These are phyloP conservation scores for Chrysomela aeneicollis DNA, from an alignment of 2,888 invertebrate genomes.

Conservation along the genomic window DNA sequence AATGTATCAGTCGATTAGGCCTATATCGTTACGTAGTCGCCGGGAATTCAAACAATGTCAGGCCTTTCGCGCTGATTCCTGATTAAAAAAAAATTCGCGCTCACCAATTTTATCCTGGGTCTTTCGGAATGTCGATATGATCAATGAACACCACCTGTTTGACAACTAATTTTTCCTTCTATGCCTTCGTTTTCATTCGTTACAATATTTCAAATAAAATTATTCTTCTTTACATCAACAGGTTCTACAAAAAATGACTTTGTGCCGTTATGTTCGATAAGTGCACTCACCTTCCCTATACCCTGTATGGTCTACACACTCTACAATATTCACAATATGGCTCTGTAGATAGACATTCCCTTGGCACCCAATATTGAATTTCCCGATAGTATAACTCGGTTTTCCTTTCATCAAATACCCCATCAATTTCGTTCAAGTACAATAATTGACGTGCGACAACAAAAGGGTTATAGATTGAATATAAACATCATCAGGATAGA, in stretches of 20 bases:
- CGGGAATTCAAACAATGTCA: conserved; percentile 32
- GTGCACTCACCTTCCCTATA: no score
- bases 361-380: neutral
- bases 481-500: conserved; percentile 50
- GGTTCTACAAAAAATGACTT: no score
- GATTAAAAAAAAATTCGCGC: no score
- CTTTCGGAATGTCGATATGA: no score
- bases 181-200: no score
- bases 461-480: conserved; percentile 43
- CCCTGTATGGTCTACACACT: no score
- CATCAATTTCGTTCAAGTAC: conserved; percentile 34
- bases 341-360: neutral
- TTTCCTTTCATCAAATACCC: neutral
- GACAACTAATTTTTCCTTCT: no score
- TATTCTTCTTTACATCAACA: no score
- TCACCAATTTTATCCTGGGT: no score
- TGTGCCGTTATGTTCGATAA: no score
- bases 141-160: no score
- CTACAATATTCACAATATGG: conserved; percentile 32
- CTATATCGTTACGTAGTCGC: conserved; percentile 28
- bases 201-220: no score
- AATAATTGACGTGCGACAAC: conserved; percentile 31
- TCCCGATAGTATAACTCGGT: neutral
- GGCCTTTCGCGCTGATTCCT: conserved; percentile 37
- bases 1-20: conserved; percentile 30